A percentile compares a stretch with the other conserved stretches of the same genome.
Conservation (phyloP, 2,113 vertebrate genomes). For the Scytalopus superciliaris region DNA sequence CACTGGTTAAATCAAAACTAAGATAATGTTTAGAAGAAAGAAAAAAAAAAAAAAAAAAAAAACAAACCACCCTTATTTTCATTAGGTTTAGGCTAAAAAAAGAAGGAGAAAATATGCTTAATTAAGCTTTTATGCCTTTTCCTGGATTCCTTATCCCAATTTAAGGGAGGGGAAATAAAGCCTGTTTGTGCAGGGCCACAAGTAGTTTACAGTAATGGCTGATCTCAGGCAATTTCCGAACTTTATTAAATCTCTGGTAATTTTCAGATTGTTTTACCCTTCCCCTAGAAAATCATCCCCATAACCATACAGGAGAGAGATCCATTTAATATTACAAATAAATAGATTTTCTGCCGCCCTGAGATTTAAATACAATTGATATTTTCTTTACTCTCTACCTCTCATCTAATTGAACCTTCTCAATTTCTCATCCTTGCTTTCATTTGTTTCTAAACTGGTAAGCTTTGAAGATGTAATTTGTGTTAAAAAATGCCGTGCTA, state of each 20-base stretch:
- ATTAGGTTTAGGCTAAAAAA: neutral
- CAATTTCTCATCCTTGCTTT: neutral
- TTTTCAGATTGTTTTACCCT: conserved; percentile 1
- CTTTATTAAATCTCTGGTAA: conserved; percentile 21
- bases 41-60: too few species aligned
- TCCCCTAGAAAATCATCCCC: neutral
- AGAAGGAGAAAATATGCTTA: neutral
- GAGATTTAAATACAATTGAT: neutral
- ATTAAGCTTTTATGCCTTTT: neutral
- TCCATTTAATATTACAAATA: neutral
- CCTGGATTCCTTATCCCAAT: neutral
- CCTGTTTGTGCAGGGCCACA: neutral
- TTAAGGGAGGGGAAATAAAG: neutral
- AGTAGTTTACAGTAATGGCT: neutral
- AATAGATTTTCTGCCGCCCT: neutral
- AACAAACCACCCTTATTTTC: neutral
- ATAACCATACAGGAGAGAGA: neutral
- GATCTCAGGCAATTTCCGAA: neutral
- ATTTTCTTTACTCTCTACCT: neutral
- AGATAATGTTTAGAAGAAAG: neutral
- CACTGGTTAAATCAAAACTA: neutral
- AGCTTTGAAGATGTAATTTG: neutral
- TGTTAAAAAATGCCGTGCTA: neutral
- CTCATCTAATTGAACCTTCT: neutral
- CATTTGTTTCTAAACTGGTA: neutral